Percentiles rank a stretch among this genome's conserved stretches.
Conservation (phyloP, 2,797 vertebrate genomes). For the Sylvilagus floridanus region DNA sequence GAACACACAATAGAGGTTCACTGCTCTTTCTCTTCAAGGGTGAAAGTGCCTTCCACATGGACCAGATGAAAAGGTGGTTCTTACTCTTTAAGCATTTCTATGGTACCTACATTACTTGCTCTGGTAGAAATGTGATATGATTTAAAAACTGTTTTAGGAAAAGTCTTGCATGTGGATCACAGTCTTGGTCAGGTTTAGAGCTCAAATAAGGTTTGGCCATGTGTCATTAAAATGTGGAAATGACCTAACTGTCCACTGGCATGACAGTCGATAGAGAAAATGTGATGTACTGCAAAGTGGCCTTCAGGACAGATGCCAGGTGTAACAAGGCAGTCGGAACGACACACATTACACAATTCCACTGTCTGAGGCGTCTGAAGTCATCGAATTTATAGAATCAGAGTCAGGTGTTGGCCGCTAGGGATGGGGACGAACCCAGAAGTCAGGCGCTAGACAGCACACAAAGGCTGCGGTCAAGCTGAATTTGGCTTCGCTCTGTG, state of each 20-base stretch:
- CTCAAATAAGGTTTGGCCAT: neutral
- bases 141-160: neutral
- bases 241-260: neutral
- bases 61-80: neutral
- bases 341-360: neutral
- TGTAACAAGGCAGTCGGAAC: neutral
- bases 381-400: neutral
- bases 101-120: neutral
- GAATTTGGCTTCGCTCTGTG: neutral
- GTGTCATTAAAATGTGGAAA: neutral
- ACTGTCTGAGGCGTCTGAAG: neutral
- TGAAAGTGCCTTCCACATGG: neutral
- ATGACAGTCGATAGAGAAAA: neutral
- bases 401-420: neutral
- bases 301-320: neutral
- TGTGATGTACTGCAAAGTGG: too few relatives aligned
- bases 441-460: too few relatives aligned
- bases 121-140: neutral
- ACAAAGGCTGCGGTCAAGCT: neutral
- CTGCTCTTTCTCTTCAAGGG: neutral
- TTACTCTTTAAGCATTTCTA: constrained; percentile 26
- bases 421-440: neutral
- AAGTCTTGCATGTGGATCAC: neutral
- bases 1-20: neutral
- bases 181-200: neutral